phyloP scores from a whole-genome alignment of 2,113 vertebrate species.

The Sterna hirundo region DNA sequence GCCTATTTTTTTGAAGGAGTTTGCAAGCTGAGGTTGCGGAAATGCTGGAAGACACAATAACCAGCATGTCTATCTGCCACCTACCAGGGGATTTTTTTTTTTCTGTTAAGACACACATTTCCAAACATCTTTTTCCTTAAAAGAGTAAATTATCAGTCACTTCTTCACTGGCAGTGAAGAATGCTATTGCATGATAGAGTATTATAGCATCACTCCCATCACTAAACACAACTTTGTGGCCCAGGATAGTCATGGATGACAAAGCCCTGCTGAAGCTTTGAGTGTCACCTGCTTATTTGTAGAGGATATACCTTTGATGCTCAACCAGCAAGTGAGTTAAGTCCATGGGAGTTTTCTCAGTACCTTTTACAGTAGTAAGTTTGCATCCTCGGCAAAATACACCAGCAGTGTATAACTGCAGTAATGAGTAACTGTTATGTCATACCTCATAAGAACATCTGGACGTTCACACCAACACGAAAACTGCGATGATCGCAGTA shows the following conservation, averaged over 20 bases:
- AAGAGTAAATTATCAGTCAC: neutral
- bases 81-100: neutral
- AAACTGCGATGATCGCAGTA: neutral
- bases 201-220: neutral
- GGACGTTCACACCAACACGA: neutral
- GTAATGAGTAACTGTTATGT: neutral
- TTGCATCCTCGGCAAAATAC: neutral
- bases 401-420: fast-evolving
- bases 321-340: fast-evolving
- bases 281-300: neutral
- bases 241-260: neutral
- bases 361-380: neutral
- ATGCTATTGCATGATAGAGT: neutral
- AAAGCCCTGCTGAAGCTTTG: neutral
- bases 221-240: neutral
- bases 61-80: fast-evolving
- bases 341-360: neutral
- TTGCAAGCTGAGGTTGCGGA: neutral
- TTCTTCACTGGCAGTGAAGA: neutral
- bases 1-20: neutral
- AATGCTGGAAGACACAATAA: neutral
- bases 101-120: neutral
- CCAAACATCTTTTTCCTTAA: neutral
- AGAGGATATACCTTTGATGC: neutral
- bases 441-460: fast-evolving